Evolutionary conservation across 2,888 invertebrate genomes (phyloP).

Genomic region (Nomada goodeniana): DNA sequence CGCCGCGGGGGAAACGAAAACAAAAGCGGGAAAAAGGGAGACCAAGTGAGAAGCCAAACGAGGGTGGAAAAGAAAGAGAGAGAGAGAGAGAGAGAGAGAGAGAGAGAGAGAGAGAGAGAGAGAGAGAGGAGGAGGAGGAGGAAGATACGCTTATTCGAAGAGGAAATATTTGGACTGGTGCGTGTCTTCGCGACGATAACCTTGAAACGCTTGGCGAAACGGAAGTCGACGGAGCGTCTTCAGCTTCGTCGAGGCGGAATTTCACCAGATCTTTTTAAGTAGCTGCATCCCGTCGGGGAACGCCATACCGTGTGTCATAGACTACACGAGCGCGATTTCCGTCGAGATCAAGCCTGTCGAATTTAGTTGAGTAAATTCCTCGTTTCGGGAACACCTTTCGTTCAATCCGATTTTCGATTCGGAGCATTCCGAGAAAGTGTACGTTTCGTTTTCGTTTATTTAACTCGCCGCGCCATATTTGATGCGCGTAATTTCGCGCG

Average conservation of each 20-base stretch:
- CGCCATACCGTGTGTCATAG: background rate
- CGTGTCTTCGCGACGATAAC: conserved; percentile 34
- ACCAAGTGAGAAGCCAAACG: too few species aligned
- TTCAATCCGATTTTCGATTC: too few species aligned
- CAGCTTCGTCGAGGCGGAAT: background rate
- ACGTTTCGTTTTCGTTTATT: background rate
- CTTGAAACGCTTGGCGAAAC: conserved; percentile 37
- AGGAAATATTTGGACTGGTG: conserved; percentile 48
- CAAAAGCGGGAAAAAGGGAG: conserved; percentile 12
- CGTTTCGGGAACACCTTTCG: background rate
- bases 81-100: too few species aligned
- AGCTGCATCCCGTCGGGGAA: background rate
- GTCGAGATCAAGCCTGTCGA: background rate
- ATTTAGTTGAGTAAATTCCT: background rate
- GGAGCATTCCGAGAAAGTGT: background rate
- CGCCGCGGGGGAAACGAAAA: conserved; percentile 30
- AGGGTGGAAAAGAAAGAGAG: too few species aligned
- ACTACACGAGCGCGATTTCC: background rate
- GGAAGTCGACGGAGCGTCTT: conserved; percentile 13
- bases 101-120: background rate
- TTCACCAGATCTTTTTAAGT: conserved; percentile 13
- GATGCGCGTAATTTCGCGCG: too few species aligned
- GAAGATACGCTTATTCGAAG: conserved; percentile 24
- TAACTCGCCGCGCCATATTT: too few species aligned
- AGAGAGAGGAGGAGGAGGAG: background rate